These are phyloP conservation scores for Syritta pipiens DNA, from an alignment of 2,888 invertebrate species.

Conservation along the genomic window DNA sequence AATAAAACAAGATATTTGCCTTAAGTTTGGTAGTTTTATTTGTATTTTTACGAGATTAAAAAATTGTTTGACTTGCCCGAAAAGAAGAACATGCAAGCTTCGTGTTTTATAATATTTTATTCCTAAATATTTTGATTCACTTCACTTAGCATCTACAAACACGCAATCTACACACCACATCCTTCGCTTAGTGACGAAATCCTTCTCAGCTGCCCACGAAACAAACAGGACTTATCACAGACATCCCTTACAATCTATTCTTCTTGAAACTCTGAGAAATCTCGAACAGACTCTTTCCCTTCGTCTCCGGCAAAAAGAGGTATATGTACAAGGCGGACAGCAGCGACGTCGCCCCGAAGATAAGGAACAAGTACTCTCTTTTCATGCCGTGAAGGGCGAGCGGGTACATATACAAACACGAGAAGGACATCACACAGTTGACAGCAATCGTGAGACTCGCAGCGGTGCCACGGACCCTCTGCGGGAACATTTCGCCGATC, in stretches of 20 bases:
- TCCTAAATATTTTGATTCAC: conserved; percentile 13
- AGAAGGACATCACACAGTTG: conserved; percentile 82
- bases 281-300: conserved; percentile 83
- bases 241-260: conserved; percentile 27
- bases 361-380: conserved; percentile 81
- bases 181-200: not conserved
- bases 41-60: too few relatives aligned
- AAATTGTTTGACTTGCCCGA: too few relatives aligned
- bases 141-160: conserved; percentile 13
- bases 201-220: not conserved
- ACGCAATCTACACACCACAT: not conserved
- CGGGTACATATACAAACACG: conserved; percentile 83
- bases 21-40: too few relatives aligned
- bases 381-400: conserved; percentile 81
- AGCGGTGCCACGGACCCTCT: conserved; percentile 81
- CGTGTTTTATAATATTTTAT: too few relatives aligned
- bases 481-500: conserved; percentile 84
- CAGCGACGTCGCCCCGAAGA: conserved; percentile 82
- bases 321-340: conserved; percentile 81
- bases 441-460: conserved; percentile 83
- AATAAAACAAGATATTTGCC: too few relatives aligned
- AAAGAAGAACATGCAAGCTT: too few relatives aligned
- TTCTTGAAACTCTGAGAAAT: conserved; percentile 80
- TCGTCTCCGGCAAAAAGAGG: conserved; percentile 84
- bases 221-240: conserved; percentile 58